A percentile compares a stretch with the other conserved stretches of the same genome.
phyloP scores from a whole-genome alignment of 2,888 invertebrate species.

The Eupithecia pulchellata region DNA sequence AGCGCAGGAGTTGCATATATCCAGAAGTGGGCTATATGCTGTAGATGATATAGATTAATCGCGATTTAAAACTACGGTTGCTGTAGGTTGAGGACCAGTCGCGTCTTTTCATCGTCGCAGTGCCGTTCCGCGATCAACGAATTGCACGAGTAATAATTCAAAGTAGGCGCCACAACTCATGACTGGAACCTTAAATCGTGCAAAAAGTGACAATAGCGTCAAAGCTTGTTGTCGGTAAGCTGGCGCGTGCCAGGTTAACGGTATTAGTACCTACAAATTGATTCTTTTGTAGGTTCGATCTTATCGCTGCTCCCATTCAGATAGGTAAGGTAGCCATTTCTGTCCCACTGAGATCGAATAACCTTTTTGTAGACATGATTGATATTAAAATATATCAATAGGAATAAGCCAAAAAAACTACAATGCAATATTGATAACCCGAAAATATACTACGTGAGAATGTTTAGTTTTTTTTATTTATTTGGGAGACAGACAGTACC shows the following conservation, averaged over 20 bases:
- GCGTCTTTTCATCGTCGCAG: too few species aligned
- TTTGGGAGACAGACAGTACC: too few species aligned
- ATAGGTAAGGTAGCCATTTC: constrained; percentile 31
- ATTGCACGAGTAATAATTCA: neutral
- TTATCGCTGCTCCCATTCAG: constrained; percentile 69
- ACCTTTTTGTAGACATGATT: constrained; percentile 5
- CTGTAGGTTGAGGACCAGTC: neutral
- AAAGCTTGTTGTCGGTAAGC: constrained; percentile 57
- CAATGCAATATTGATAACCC: neutral
- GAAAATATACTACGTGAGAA: neutral
- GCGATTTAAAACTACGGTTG: neutral
- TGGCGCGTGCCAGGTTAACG: constrained; percentile 74
- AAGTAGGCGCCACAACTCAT: constrained; percentile 12
- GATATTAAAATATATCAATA: constrained; percentile 5
- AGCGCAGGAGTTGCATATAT: neutral
- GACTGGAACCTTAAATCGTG: constrained; percentile 48
- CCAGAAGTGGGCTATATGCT: neutral
- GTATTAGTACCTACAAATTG: constrained; percentile 70
- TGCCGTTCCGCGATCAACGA: neutral
- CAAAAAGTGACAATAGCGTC: constrained; percentile 71
- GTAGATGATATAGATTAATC: neutral
- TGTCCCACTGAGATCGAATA: constrained; percentile 13
- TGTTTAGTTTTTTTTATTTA: too few species aligned
- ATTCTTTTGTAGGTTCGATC: constrained; percentile 69
- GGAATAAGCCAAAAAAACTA: neutral